Conservation (phyloP, 1,140 invertebrate genomes). For the Drosophila gunungcola region DNA sequence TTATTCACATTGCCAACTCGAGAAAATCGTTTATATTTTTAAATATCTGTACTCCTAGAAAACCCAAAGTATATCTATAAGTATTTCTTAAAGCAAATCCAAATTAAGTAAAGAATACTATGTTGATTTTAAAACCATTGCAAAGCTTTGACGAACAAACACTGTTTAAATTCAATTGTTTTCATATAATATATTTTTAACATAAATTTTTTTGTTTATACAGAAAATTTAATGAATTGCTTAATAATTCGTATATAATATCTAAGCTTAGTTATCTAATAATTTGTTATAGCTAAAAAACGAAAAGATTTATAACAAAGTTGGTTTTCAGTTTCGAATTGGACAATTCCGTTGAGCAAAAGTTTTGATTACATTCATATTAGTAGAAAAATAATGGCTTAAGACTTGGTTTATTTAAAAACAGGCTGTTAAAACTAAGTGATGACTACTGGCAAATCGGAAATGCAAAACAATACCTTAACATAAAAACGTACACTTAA, state of each 20-base stretch:
- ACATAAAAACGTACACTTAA: slow-evolving; percentile 14
- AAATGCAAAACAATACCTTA: slow-evolving; percentile 33
- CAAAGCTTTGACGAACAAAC: slow-evolving; percentile 1
- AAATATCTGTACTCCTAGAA: neutral
- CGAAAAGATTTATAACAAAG: slow-evolving; percentile 14
- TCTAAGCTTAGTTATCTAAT: slow-evolving; percentile 26
- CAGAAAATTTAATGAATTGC: slow-evolving; percentile 6
- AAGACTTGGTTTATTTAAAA: slow-evolving; percentile 15
- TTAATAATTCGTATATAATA: slow-evolving; percentile 19
- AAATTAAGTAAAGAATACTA: neutral
- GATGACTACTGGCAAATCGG: slow-evolving; percentile 47
- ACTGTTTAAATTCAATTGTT: neutral
- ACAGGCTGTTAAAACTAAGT: slow-evolving; percentile 18
- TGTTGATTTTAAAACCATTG: neutral
- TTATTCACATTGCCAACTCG: too few relatives aligned
- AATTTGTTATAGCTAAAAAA: slow-evolving; percentile 37
- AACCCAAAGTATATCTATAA: neutral
- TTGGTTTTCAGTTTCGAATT: slow-evolving; percentile 18
- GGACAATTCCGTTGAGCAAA: slow-evolving; percentile 25
- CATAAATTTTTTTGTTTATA: slow-evolving; percentile 26
- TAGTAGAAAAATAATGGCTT: slow-evolving; percentile 18
- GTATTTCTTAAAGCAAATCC: neutral
- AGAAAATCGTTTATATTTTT: neutral
- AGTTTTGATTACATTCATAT: slow-evolving; percentile 12
- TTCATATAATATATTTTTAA: slow-evolving; percentile 42